Conservation (phyloP, 2,888 invertebrate genomes). For the Metallyticus violacea region DNA sequence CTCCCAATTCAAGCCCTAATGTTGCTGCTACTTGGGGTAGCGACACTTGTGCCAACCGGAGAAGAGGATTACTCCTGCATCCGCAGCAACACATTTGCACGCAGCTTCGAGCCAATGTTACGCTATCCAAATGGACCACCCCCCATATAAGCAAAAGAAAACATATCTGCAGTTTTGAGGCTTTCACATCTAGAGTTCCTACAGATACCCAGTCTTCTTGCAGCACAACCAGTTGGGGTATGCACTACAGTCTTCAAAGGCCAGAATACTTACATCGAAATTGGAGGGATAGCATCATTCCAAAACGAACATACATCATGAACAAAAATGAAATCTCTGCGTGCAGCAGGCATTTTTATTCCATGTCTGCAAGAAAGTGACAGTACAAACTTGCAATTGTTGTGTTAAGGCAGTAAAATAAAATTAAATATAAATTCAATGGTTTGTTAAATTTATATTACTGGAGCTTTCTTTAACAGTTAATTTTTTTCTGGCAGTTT, state of each 20-base stretch:
- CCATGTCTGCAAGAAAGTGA: neutral
- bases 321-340: too few relatives aligned
- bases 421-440: too few relatives aligned
- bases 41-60: conserved; percentile 80
- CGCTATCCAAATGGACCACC: conserved; percentile 92
- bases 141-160: conserved; percentile 62
- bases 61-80: conserved; percentile 81
- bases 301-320: too few relatives aligned
- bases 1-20: conserved; percentile 93
- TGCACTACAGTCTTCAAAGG: neutral
- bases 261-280: neutral
- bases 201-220: neutral
- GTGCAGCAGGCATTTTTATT: too few relatives aligned
- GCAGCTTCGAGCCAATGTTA: conserved; percentile 83
- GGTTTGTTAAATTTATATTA: neutral
- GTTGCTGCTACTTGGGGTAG: conserved; percentile 87
- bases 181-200: neutral
- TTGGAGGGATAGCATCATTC: neutral
- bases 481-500: neutral
- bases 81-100: conserved; percentile 77
- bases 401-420: neutral
- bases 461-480: neutral
- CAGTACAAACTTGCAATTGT: neutral
- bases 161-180: neutral
- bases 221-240: neutral